Evolutionary conservation across 2,797 vertebrate genomes (phyloP), one percentile per base, ranked within the genome.

Genomic region (Pipistrellus kuhlii): DNA sequence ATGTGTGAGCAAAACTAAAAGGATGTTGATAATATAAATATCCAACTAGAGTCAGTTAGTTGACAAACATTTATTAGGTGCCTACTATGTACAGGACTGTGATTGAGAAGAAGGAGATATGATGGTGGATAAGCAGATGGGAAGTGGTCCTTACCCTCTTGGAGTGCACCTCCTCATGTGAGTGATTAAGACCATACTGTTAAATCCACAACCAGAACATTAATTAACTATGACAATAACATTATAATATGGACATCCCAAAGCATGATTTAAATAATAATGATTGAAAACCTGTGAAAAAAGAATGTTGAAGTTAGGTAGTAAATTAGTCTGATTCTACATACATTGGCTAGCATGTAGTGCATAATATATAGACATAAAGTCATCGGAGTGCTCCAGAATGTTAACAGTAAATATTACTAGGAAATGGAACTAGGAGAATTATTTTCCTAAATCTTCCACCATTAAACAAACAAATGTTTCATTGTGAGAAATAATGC

Each of bases 201-300:
- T 72, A 81, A 83, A 77, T 85, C 30, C 41, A 51, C 38, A 72
- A 44, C 32, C 8, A 17, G 14, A 86, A 76, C 76, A n/a, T 44
- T 75, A 69, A 90, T 82, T 85, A 90, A 66, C 59, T 51, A 27
- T 55, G 30, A 9, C 32, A 75, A 10, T 86, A 78, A 35, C 32
- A 27, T 66, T 78, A 53, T 86, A 48, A 27, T n/a, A 46, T 96
- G 30, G 46, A 72, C 14, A 59, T 85, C 51, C 0, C 30, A 93
- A 85, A 73, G 17, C 14, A 64, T 68, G 11, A 48, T 69, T 82
- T 94, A 92, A 72, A 72, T 88, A 90, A 73, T 44, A 17, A 38
- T 76, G 68, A 66, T 53, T 78, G 44, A 93, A 32, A 8, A 75
- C 25, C 6, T 88, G 3, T 80, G n/a, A n/a, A 32, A 87, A 85